Evolutionary conservation across 2,113 vertebrate genomes (phyloP).

Genomic region (Raja brachyura): DNA sequence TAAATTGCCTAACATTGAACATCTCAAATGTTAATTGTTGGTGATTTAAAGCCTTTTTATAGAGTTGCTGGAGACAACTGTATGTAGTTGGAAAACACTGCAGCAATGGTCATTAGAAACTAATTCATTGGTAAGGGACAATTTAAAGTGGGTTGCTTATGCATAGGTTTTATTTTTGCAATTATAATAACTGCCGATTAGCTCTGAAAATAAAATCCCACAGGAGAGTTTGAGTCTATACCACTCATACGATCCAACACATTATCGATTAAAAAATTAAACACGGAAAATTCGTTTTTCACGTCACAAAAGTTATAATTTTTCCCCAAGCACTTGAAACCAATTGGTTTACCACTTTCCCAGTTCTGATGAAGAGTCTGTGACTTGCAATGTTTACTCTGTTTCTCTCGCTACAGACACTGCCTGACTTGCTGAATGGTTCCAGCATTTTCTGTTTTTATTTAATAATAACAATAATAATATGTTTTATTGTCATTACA

Average conservation of each 20-base stretch:
- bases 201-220: not conserved
- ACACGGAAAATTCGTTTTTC: not conserved
- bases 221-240: not conserved
- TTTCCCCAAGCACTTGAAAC: too few relatives aligned
- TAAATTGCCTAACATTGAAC: not conserved
- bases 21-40: conserved; percentile 1
- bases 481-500: too few relatives aligned
- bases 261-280: not conserved
- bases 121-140: not conserved
- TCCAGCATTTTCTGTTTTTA: too few relatives aligned
- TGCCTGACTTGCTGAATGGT: too few relatives aligned
- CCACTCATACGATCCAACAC: not conserved
- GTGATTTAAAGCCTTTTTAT: not conserved
- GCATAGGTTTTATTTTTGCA: not conserved
- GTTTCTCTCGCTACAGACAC: too few relatives aligned
- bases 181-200: not conserved
- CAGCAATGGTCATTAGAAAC: not conserved
- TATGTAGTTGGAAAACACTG: not conserved
- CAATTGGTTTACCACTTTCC: too few relatives aligned
- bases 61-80: not conserved
- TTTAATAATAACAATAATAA: too few relatives aligned
- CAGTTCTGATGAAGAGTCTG: too few relatives aligned
- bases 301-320: not conserved
- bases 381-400: too few relatives aligned
- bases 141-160: not conserved